Evolutionary conservation across 2,113 vertebrate genomes (phyloP).

Genomic region (Tragelaphus scriptus): DNA sequence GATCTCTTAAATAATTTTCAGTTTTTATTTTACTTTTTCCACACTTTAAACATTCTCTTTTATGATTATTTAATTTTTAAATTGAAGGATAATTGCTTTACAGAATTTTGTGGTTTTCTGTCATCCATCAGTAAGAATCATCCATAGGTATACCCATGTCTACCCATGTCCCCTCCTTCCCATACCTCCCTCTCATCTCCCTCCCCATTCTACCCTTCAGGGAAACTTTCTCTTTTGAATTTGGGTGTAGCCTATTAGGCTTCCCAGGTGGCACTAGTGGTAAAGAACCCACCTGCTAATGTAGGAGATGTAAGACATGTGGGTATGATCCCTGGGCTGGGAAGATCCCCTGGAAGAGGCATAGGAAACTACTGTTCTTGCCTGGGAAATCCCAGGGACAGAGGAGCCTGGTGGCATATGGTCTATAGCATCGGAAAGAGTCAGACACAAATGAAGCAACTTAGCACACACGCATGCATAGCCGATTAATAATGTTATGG

Average conservation of each 20-base stretch:
- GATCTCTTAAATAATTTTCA: background rate
- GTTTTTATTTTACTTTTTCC: background rate
- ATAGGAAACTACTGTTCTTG: background rate
- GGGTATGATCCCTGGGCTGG: background rate
- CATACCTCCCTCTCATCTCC: background rate
- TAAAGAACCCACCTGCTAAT: background rate
- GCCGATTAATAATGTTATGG: background rate
- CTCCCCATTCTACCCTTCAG: background rate
- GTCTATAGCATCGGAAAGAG: fast-evolving
- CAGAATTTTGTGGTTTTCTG: background rate
- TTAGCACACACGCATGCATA: fast-evolving
- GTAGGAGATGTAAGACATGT: background rate
- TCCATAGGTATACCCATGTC: background rate
- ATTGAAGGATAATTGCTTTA: background rate
- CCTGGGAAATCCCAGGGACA: background rate
- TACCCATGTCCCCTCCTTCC: background rate
- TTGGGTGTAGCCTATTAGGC: background rate
- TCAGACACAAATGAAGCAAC: background rate
- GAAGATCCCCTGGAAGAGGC: background rate
- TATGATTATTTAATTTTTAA: background rate
- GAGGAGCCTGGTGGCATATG: background rate
- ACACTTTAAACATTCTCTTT: background rate
- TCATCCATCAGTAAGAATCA: background rate
- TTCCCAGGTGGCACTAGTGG: background rate
- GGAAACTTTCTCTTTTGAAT: background rate